Evolutionary conservation across 2,888 invertebrate genomes (phyloP), one percentile per base, ranked within the genome.

Genomic region (Julus scanicus): DNA sequence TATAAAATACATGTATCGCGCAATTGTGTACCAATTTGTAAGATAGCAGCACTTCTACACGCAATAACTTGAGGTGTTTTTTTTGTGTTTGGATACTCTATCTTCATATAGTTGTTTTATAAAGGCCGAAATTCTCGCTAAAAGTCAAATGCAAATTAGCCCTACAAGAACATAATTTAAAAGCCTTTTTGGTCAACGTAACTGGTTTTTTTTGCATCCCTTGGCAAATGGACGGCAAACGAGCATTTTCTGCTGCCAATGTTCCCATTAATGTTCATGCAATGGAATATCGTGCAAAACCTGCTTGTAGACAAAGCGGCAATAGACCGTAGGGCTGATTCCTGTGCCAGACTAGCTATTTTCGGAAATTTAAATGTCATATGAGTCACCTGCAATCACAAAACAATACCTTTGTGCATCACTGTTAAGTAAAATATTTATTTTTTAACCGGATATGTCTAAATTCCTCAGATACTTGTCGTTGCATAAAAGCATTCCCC

Each of bases 161-260:
- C 13, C 37, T 80, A 4, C 37, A 29, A 80, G 80, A 37, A 13
- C 37, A 37, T 29, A 80, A 80, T 80, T 80, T 80, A 80, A 37
- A 13, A 11, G 80, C 15, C 11, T 80, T 80, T 80, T 80, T 71
- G 29, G 80, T 80, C 80, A 80, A 37, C 37, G 29, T 63, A 63
- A 80, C 80, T 80, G 80, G 80, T 80, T 80, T 53, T 37, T 80
- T 80, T n/a, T n/a, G 37, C 6, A 5, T 44, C 44, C 80, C 37
- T 80, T 37, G 4, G 80, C 80, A 80, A 71, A 71, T 29, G 71
- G 71, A 71, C 29, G 8, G 29, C 71, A 8, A 80, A 80, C 80
- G 37, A 80, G 80, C 80, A 80, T 80, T 80, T 37, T 37, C 80
- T 80, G 37, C 37, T 37, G 80, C 80, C 80, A 80, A 80, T 80